These are phyloP conservation scores for Syngnathus acus DNA, from an alignment of 2,797 vertebrate genomes.

Conservation along the genomic window DNA sequence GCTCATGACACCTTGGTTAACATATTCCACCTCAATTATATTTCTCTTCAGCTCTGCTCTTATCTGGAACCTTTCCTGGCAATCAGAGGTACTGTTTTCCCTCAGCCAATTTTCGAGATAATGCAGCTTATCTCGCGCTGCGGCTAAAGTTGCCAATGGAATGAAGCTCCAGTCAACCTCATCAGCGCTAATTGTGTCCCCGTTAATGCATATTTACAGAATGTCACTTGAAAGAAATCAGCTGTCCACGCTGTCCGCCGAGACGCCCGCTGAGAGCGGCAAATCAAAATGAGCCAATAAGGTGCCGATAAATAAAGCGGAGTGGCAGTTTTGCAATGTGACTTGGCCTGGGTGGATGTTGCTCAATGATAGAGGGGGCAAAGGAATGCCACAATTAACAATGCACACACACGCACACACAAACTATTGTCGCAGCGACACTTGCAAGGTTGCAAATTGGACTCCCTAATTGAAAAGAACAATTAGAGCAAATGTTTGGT, in stretches of 20 bases:
- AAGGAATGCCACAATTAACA: conserved; percentile 48
- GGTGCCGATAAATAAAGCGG: conserved; percentile 93
- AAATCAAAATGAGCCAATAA: conserved; percentile 99
- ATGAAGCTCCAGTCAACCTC: conserved; percentile 97
- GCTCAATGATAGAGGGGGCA: conserved; percentile 56
- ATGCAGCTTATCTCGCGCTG: conserved; percentile 98
- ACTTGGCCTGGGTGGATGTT: conserved; percentile 53
- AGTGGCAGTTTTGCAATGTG: conserved; percentile 77
- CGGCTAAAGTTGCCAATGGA: conserved; percentile 99
- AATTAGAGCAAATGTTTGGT: conserved; percentile 73
- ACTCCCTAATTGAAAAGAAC: conserved; percentile 78
- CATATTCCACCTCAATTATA: conserved; percentile 99
- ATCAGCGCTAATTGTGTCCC: conserved; percentile 95
- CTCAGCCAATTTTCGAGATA: conserved; percentile 99
- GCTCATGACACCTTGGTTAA: conserved; percentile 98
- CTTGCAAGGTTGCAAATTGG: conserved; percentile 71
- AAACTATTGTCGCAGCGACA: conserved; percentile 61
- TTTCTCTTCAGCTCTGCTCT: conserved; percentile 97
- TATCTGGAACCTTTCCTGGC: conserved; percentile 99
- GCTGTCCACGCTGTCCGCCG: conserved; percentile 91
- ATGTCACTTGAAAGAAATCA: conserved; percentile 99
- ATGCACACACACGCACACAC: conserved; percentile 8
- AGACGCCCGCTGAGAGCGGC: conserved; percentile 88
- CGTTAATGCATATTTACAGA: conserved; percentile 99
- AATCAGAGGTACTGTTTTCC: conserved; percentile 99